A percentile compares a stretch with the other conserved stretches of the same genome.
phyloP scores from a whole-genome alignment of 2,888 invertebrate genomes.

The Sesamia inferens region DNA sequence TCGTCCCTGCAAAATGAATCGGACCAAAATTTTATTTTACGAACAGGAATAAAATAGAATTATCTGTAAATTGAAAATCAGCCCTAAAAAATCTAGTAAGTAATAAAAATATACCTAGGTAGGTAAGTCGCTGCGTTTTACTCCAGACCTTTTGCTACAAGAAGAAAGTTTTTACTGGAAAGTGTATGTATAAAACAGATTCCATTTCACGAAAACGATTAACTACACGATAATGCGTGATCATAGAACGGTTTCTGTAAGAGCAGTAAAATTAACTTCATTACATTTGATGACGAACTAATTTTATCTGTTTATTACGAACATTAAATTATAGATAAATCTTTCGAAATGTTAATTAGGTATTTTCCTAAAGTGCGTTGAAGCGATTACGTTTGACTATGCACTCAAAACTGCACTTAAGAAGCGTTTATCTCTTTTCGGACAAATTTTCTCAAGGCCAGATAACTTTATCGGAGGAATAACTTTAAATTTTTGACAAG shows the following conservation, averaged over 20 bases:
- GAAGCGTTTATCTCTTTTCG: neutral
- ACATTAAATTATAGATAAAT: neutral
- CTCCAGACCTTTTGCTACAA: neutral
- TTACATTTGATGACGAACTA: conserved; percentile 32
- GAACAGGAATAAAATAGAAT: too few relatives aligned
- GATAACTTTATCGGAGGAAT: too few relatives aligned
- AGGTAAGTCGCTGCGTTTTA: neutral
- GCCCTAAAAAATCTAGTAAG: neutral
- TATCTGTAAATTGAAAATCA: too few relatives aligned
- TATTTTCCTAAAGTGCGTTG: neutral
- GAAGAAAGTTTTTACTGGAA: conserved; percentile 24
- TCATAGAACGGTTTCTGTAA: conserved; percentile 31
- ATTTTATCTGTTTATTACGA: conserved; percentile 8
- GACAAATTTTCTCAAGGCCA: too few relatives aligned
- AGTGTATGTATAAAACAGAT: conserved; percentile 24
- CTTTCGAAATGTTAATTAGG: neutral
- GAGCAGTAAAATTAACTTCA: conserved; percentile 21
- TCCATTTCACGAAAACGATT: conserved; percentile 43
- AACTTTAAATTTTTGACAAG: too few relatives aligned
- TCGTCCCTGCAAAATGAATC: too few relatives aligned
- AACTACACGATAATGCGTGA: conserved; percentile 44
- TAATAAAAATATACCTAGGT: neutral
- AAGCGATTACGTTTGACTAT: too few relatives aligned
- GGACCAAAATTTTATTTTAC: too few relatives aligned
- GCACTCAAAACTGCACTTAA: neutral